These are phyloP conservation scores for Diarsia rubi DNA, from an alignment of 2,888 invertebrate species.

Conservation along the genomic window DNA sequence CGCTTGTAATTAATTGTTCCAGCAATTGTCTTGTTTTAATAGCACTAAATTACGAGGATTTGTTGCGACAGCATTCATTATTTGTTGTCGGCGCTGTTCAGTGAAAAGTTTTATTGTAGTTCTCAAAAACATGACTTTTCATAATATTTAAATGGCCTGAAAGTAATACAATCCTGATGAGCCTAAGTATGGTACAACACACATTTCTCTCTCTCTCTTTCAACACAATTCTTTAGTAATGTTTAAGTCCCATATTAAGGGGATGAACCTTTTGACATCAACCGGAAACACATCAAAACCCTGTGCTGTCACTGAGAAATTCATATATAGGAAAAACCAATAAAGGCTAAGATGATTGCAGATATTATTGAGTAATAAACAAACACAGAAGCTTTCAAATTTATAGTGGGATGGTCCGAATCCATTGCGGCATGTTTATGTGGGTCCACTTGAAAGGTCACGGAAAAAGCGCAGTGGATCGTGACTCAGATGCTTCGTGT, in stretches of 20 bases:
- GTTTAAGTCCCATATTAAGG: not conserved
- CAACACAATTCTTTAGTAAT: not conserved
- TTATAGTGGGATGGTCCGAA: conserved; percentile 2
- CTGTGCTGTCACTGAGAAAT: not conserved
- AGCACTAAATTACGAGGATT: conserved; percentile 45
- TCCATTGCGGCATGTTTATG: conserved; percentile 23
- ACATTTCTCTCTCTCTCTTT: too few species aligned
- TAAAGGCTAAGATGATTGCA: not conserved
- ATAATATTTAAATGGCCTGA: not conserved
- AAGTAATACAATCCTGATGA: not conserved
- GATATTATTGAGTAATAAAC: conserved; percentile 17
- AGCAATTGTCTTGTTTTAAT: conserved; percentile 54
- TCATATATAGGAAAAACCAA: not conserved
- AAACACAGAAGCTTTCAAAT: conserved; percentile 1
- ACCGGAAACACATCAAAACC: not conserved
- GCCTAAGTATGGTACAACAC: not conserved
- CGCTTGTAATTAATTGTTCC: conserved; percentile 53
- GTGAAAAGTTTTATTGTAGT: not conserved
- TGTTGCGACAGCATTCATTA: conserved; percentile 22
- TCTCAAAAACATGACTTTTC: not conserved
- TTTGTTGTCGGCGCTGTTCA: conserved; percentile 10
- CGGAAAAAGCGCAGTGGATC: conserved; percentile 49
- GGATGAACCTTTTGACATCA: not conserved
- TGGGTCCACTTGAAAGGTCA: conserved; percentile 29
- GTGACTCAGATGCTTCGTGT: conserved; percentile 39